Base-by-base conservation (phyloP, 2,113 vertebrate genomes). In the Chauna torquata region DNA sequence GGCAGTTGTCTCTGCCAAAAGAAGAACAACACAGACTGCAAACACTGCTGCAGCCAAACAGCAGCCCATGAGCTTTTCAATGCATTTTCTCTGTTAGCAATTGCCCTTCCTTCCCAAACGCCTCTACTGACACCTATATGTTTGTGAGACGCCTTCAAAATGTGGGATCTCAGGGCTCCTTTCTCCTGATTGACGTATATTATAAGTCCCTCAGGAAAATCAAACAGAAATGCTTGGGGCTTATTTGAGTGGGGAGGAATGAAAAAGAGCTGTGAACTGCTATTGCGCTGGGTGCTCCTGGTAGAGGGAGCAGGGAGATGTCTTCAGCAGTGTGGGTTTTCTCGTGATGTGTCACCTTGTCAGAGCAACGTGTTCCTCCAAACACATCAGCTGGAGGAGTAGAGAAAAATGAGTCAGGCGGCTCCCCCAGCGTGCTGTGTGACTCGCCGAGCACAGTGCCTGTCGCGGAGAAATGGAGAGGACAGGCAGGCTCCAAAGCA, bases 321-420 rank as follows among this genome's bases (percentile, higher is more conserved):
- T 88, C 87, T 90, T 90, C 82, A 22, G 85, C 87, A 95, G 92
- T 97, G 96, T 96, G 92, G 96, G 96, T 38, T 96, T 96, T 94
- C 93, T 97, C 85, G 85, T 92, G 93, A 97, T 97, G 96, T 96
- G 96, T 96, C 96, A 97, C 96, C 96, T 95, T 97, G 96, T 96
- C 96, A 96, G 93, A 96, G 96, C 96, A 96, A 82, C 6, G 18
- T 90, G 96, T 96, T 97, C 96, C 92, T 97, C 85, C 88, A 90
- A 97, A 90, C 93, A 96, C 94, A 97, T 96, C 96, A 96, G 93
- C 96, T 66, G 94, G 93, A 97, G 96, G 96, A 97, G 96, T 95
- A 16, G 82, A 90, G 94, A 95, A 66, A 69, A 93, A 92, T 97
- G 96, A 97, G 94, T 97, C 96, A 96, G 94, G 87, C 65, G 9